A percentile compares a stretch with the other conserved stretches of the same genome.
Evolutionary conservation across 2,797 vertebrate genomes (phyloP).

Genomic region (Gadopsis bispinosus): DNA sequence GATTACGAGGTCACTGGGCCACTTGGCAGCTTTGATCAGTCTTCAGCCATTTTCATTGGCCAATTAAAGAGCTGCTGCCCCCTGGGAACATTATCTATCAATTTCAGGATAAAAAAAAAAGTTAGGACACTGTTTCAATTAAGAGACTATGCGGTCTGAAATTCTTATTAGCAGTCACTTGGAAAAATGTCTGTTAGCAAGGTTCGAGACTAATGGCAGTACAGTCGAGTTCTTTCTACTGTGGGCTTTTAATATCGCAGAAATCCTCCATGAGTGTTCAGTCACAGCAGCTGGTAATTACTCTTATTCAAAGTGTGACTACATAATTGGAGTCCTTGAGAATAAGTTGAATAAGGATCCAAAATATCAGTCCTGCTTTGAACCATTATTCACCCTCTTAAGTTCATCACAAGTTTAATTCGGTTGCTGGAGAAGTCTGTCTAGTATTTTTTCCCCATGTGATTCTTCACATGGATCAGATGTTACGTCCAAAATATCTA

Average conservation of each 20-base stretch:
- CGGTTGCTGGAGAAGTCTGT: slow-evolving; percentile 12
- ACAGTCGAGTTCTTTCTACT: slow-evolving; percentile 5
- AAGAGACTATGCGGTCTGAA: slow-evolving; percentile 2
- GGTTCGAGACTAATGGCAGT: slow-evolving; percentile 14
- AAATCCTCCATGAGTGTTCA: slow-evolving; percentile 12
- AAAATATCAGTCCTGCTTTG: slow-evolving; percentile 20
- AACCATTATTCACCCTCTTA: slow-evolving; percentile 13
- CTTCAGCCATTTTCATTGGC: slow-evolving; percentile 15
- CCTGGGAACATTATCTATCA: not conserved
- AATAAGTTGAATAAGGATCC: slow-evolving; percentile 13
- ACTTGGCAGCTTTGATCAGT: slow-evolving; percentile 41
- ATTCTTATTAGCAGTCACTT: slow-evolving; percentile 21
- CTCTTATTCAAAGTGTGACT: slow-evolving; percentile 27
- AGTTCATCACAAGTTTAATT: slow-evolving; percentile 36
- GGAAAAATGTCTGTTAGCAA: slow-evolving; percentile 7
- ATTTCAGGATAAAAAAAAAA: slow-evolving; percentile 11
- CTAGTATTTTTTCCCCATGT: not conserved
- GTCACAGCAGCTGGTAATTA: slow-evolving; percentile 35
- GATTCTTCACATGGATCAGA: not conserved
- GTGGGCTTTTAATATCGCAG: slow-evolving; percentile 21
- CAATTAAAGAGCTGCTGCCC: slow-evolving; percentile 19
- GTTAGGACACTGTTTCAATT: slow-evolving; percentile 32
- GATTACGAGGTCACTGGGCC: not conserved
- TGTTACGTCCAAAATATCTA: not conserved
- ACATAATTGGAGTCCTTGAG: slow-evolving; percentile 14